Evolutionary conservation across 1,140 invertebrate species (phyloP), one percentile per base, ranked within the genome.

Genomic region (Acromyrmex charruanus): DNA sequence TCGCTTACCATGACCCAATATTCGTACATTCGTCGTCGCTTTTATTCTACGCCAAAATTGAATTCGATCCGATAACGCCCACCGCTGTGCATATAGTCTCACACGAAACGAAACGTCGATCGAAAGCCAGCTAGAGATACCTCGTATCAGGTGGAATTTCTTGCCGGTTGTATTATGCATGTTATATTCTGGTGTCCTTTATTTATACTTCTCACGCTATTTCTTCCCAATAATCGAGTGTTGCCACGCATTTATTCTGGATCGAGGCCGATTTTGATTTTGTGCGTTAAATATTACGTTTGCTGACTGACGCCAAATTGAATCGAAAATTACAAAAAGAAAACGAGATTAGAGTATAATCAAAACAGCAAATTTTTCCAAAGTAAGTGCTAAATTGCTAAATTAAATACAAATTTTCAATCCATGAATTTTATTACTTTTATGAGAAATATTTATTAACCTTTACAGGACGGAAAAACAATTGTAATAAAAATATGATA

Each of bases 171-270:
- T 63, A 55, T 79, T 85, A 31, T 31, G 31, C 31, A 31, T 31
- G 31, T 31, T 31, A 79, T 66, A 61, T 71, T 44, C 49, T 21
- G 9, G 10, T 21, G 53, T 51, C 35, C 28, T 89, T 87, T 89
- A 79, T 74, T 81, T 68, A 28, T 74, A 82, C 79, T 82, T 58
- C 77, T 77, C 71, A 58, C 88, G 77, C 66, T 82, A 51, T 87
- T 89, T 81, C 71, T 59, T 49, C 71, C 65, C 65, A 31, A 82
- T 82, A 89, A 90, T 90, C 88, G 88, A 89, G 89, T 75, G 85
- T 90, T 85, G 53, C 63, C 77, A 58, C 58, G 31, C 31, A 44
- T 44, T 77, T 58, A n/a, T 85, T 55, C 74, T 81, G 86, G 77
- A 88, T 68, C 77, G 6, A 2, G 53, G 53, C 81, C 71, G 63